These are phyloP conservation scores for Synergus gifuensis DNA, from an alignment of 2,888 invertebrate species.

Conservation along the genomic window DNA sequence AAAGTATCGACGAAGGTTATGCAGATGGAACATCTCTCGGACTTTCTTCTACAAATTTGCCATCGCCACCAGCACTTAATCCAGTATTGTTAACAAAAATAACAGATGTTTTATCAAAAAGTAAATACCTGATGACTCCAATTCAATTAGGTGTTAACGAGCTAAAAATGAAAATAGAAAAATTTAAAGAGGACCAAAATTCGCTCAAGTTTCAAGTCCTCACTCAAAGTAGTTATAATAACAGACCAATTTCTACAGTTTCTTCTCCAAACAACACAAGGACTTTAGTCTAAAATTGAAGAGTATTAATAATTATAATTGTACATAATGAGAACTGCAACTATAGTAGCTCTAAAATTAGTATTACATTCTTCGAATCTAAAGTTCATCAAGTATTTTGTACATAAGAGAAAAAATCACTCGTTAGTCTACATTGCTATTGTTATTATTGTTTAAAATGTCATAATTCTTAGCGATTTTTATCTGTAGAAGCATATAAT, in stretches of 20 bases:
- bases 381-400: neutral
- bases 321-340: neutral
- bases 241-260: slow-evolving; percentile 43
- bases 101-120: slow-evolving; percentile 58
- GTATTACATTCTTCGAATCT: neutral
- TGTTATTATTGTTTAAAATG: slow-evolving; percentile 17
- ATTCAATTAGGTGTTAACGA: slow-evolving; percentile 61
- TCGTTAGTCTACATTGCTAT: slow-evolving; percentile 3
- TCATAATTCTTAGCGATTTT: neutral
- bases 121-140: slow-evolving; percentile 64
- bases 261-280: slow-evolving; percentile 45
- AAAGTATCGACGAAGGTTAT: slow-evolving; percentile 71
- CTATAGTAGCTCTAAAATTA: neutral
- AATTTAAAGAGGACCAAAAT: slow-evolving; percentile 28
- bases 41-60: slow-evolving; percentile 57
- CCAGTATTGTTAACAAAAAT: slow-evolving; percentile 62
- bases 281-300: slow-evolving; percentile 44
- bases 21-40: slow-evolving; percentile 63
- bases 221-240: slow-evolving; percentile 41
- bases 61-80: slow-evolving; percentile 63
- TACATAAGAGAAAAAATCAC: slow-evolving; percentile 9
- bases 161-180: slow-evolving; percentile 59
- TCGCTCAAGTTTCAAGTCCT: neutral
- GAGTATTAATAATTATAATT: slow-evolving; percentile 19
- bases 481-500: slow-evolving; percentile 5